A percentile compares a stretch with the other conserved stretches of the same genome.
Conservation (phyloP, 2,888 invertebrate species). For the Platerodrilus igneus region DNA sequence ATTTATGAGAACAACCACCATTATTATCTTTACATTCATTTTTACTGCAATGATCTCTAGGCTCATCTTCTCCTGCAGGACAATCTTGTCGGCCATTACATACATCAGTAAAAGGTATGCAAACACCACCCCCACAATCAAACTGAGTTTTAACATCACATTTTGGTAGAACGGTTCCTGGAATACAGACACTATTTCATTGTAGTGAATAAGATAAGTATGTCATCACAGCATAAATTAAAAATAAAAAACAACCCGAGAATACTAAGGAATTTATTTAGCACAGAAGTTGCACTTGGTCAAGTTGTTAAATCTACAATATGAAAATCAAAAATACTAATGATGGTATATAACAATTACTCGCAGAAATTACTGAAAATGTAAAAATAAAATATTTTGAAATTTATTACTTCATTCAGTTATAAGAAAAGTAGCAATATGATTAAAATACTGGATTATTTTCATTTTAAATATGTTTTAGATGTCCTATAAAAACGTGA, state of each 20-base stretch:
- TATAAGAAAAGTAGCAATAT: no score
- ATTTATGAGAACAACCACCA: slow-evolving; percentile 82
- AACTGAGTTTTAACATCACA: slow-evolving; percentile 79
- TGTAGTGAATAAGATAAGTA: slow-evolving; percentile 32
- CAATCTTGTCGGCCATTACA: slow-evolving; percentile 87
- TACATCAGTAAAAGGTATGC: slow-evolving; percentile 72
- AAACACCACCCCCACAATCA: slow-evolving; percentile 79
- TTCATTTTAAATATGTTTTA: no score
- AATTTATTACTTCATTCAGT: no score
- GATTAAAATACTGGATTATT: no score
- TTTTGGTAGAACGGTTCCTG: slow-evolving; percentile 52
- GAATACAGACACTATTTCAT: neutral
- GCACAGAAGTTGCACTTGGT: no score
- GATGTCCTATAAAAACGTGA: no score
- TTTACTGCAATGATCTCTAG: slow-evolving; percentile 66
- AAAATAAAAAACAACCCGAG: neutral
- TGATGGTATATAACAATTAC: no score
- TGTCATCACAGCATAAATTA: neutral
- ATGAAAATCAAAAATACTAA: no score
- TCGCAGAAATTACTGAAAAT: no score
- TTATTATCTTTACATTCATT: slow-evolving; percentile 77
- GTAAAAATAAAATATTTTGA: no score
- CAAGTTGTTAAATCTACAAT: no score
- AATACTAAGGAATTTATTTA: no score
- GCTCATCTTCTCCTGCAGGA: slow-evolving; percentile 85